Base-by-base conservation (phyloP, 2,797 vertebrate genomes). In the Cottoperca gobio region DNA sequence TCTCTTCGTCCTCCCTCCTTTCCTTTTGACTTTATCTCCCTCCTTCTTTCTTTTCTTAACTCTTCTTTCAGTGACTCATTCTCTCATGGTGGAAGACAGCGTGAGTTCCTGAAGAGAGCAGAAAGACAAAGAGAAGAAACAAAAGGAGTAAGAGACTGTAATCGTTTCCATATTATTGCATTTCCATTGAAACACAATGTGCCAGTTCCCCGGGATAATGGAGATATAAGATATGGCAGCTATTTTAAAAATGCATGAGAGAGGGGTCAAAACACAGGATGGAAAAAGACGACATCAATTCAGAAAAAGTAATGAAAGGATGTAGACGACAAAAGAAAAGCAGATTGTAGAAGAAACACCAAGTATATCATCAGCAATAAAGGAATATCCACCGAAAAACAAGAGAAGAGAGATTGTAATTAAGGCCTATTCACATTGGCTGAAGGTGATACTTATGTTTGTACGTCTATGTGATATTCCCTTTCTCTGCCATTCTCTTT, bases 61-160 rank as follows among this genome's bases (percentile, higher is more conserved):
- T 70, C 79, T 74, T 74, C 76, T 77, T 55, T 88, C 79, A 67
- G 78, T 85, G 88, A 80, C 54, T 91, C 88, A 91, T 83, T 78
- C 79, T 81, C 75, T 90, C 84, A 72, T 82, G 70, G 81, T 35
- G 68, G 83, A 83, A 79, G 87, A 85, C 73, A 50, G 82, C n/a
- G 17, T 17, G 70, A 82, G 71, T 64, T 89, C 88, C 93, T 93
- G 79, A 78, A 90, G 78, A 90, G 53, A 85, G 74, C 55, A 65
- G 53, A 81, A 69, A 84, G 57, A 88, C 63, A 91, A 76, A 81
- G 49, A 79, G 39, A 81, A 33, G 39, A 81, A 45, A 81, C 66
- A 72, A 59, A 40, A 85, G 53, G 70, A 76, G 68, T 82, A 59
- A 85, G 76, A 82, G 54, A 83, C 59, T 73, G 79, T 83, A 88